Base-by-base conservation (phyloP, 2,888 invertebrate genomes). In the Rhodophaea formosa region DNA sequence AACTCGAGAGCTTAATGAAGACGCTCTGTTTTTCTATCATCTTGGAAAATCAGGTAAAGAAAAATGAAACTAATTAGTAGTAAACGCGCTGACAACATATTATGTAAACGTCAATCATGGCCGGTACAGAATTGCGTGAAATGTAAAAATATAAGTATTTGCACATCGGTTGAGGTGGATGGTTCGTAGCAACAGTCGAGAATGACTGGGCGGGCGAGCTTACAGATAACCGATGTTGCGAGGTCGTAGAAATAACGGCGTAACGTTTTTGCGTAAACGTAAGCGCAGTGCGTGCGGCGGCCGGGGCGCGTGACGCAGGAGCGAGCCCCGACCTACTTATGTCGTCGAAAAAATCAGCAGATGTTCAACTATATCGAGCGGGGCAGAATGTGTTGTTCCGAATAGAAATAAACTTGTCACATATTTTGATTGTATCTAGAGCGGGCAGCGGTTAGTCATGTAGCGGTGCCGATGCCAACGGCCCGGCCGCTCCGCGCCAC, bases 331-430 rank as follows among this genome's bases (percentile, higher is more conserved):
- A 91, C 91, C 91, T 91, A 90, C 81, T 89, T 91, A 82, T 85
- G 88, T 86, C 87, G 87, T 82, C 78, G 86, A 87, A 89, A 89
- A 90, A 89, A 86, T 86, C 84, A 83, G 83, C 88, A 88, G 88
- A 89, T 90, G 88, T 86, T 89, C 77, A 87, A 87, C 82, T 87
- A 89, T 88, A 89, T 88, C 82, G 88, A 87, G 84, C 82, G 72
- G 78, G 78, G 78, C 79, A 82, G 84, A 88, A 86, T 84, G 84
- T 87, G 86, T 87, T 88, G 88, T 89, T 88, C 85, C 77, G 87
- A 88, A 90, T 90, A 90, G 88, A 91, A 91, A 91, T 91, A 91
- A 89, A 90, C 88, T 88, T 90, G 91, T 91, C 91, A 88, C 89
- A 88, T 90, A 90, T 88, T 89, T 88, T 89, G 91, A 90, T 90